Base-by-base conservation (phyloP, 2,888 invertebrate species). In the Dendrolimus pini region DNA sequence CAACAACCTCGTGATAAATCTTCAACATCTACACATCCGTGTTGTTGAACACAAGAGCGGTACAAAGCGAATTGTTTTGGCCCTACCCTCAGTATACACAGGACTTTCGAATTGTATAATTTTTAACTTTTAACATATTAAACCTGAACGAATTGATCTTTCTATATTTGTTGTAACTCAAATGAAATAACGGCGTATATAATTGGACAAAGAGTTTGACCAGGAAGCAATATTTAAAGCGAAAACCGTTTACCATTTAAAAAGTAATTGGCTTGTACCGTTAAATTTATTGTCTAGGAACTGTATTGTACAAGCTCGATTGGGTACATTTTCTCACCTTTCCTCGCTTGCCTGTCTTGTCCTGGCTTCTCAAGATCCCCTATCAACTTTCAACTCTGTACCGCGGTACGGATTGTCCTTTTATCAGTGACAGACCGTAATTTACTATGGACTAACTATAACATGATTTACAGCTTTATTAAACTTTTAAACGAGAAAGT, bases 361-460 rank as follows among this genome's bases (percentile, higher is more conserved):
- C 78, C 69, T 57, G 62, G 67, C 78, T 74, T 79, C 76, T 80
- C 78, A 75, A 87, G 89, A 89, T 87, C 74, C 68, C 66, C 72
- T 86, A 89, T 88, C 86, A 78, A 80, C 79, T 78, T 80, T 86
- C 82, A 85, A 88, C 85, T 85, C 78, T 82, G 83, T 83, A 76
- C 80, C 66, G 71, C 69, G 76, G 76, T 76, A 78, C 78, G 79
- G 75, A 69, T 65, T 65, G 74, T 71, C 74, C 68, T 74, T 74
- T 82, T 85, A 84, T 83, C 80, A 77, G 71, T 69, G 71, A 70
- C 69, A 65, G 65, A 75, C 73, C 66, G 74, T 82, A 80, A 82
- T 87, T 84, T 85, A 82, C 80, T 72, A 70, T 67, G 64, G 65
- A 69, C 66, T 77, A 74, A 70, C 74, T 63, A 63, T 61, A 62